Evolutionary conservation across 2,113 vertebrate genomes (phyloP).

Genomic region (Ptilonorhynchus violaceus): DNA sequence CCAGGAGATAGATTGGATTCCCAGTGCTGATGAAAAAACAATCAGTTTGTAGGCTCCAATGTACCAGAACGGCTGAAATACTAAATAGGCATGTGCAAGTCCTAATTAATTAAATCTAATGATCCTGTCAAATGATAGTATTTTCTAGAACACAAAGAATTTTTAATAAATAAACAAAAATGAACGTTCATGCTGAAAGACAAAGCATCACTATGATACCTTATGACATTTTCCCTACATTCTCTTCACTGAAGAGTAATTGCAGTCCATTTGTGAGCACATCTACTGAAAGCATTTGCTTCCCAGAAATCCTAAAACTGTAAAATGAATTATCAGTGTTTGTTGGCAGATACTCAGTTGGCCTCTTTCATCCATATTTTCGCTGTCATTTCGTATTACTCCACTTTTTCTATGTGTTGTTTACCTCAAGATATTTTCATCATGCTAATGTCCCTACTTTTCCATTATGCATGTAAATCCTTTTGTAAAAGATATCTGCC

Average conservation of each 20-base stretch:
- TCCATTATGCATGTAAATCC: not conserved
- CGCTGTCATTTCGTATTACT: not conserved
- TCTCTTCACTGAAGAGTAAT: not conserved
- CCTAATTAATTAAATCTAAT: constrained; percentile 6
- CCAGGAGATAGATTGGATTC: constrained; percentile 41
- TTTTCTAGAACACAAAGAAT: not conserved
- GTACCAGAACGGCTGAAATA: not conserved
- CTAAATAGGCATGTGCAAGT: not conserved
- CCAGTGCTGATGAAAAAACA: constrained; percentile 20
- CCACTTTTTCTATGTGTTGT: not conserved
- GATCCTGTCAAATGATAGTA: not conserved
- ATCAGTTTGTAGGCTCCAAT: constrained; percentile 16
- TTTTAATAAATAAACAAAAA: not conserved
- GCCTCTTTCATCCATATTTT: not conserved
- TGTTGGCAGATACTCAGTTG: not conserved
- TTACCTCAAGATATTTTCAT: not conserved
- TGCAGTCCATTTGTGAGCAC: not conserved
- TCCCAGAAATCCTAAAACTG: not conserved
- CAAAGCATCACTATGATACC: not conserved
- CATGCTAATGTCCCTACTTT: not conserved
- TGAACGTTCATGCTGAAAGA: not conserved
- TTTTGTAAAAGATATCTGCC: not conserved
- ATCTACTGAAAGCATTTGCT: not conserved
- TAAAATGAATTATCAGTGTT: not conserved
- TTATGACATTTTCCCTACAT: not conserved